Base-by-base conservation (phyloP, 1,140 invertebrate genomes). In the Metopolophium dirhodum region DNA sequence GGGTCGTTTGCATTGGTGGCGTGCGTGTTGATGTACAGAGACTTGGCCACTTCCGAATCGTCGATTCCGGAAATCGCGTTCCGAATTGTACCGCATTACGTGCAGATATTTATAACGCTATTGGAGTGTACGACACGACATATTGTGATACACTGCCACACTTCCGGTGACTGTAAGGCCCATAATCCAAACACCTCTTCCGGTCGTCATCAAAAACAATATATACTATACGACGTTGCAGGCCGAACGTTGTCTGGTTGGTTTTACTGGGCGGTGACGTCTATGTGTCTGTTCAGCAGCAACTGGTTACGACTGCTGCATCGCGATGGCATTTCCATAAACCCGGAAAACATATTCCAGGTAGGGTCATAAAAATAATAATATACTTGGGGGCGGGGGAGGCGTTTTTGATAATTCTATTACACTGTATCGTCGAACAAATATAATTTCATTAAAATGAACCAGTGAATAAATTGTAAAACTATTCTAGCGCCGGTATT, bases 311-410 rank as follows among this genome's bases (percentile, higher is more conserved):
- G 54, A 61, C 20, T n/a, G 89, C 61, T 8, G 57, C 8, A 45
- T 49, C 86, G 45, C 9, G 37, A 30, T 18, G 37, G 11, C 23
- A 3, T 30, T 68, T 30, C 30, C 0, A 0, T 68, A 35, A 89
- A 8, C 7, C 2, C 22, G 20, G 87, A 89, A 54, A 54, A 54
- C 49, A 54, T 89, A 37, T 0, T 89, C 3, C 49, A 89, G 49
- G 87, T 89, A 35, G 1, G 49, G 37, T 89, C 47, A 88, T 88
- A 49, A 47, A 82, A 82, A 87, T 47, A 47, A 49, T 87, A 87
- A 6, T 14, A 37, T 18, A 6, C 14, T 3, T 20, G 61, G 20
- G 7, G 54, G 57, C 7, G 7, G 26, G 57, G 61, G 30, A 68
- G 30, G 11, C 9, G 61, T 68, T 68, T 68, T 68, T 68, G 61